A percentile compares a stretch with the other conserved stretches of the same genome.
These are phyloP conservation scores for Actinostola sp. DNA, from an alignment of 92 coral and sea anemone species.

Conservation along the genomic window DNA sequence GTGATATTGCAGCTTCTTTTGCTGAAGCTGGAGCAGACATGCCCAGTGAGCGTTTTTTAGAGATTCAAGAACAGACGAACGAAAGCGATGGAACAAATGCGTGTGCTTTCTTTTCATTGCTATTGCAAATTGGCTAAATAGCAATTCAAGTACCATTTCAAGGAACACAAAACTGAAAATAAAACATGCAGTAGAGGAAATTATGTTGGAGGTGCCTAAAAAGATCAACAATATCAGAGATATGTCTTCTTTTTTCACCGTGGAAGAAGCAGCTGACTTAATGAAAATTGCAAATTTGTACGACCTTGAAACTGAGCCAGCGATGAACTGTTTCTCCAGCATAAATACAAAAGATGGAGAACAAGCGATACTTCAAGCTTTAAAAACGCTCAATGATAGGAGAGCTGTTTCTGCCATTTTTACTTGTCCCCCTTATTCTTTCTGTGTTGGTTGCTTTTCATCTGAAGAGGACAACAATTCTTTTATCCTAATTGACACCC, in stretches of 20 bases:
- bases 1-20: conserved; percentile 34
- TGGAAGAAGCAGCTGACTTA: conserved; percentile 30
- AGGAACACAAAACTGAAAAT: conserved; percentile 13
- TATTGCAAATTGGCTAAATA: background rate
- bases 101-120: conserved; percentile 37
- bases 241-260: conserved; percentile 19
- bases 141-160: background rate
- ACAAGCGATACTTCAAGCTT: background rate
- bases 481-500: background rate
- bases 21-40: conserved; percentile 16
- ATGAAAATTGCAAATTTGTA: conserved; percentile 3
- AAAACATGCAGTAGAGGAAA: conserved; percentile 28
- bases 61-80: conserved; percentile 15
- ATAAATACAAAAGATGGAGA: background rate
- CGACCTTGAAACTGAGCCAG: conserved; percentile 6
- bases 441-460: background rate
- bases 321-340: conserved; percentile 4
- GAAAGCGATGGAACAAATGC: conserved; percentile 54
- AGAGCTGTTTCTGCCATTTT: background rate
- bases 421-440: background rate
- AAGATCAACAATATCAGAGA: conserved; percentile 39
- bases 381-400: background rate
- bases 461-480: background rate
- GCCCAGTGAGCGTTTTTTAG: conserved; percentile 5
- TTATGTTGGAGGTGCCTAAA: conserved; percentile 25